Evolutionary conservation across 2,888 invertebrate species (phyloP).

Genomic region (Stratiomys singularior): DNA sequence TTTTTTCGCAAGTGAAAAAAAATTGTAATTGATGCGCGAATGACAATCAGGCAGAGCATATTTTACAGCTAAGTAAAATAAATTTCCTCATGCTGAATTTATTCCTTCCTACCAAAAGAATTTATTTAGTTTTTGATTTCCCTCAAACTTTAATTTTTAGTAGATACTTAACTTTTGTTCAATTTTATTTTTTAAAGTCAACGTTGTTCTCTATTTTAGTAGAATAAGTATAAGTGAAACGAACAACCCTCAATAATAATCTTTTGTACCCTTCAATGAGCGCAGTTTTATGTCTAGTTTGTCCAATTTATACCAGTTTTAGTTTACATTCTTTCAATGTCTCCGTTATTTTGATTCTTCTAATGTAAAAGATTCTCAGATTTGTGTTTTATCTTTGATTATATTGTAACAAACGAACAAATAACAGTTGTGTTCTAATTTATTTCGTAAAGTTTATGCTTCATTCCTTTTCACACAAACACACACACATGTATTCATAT

Average conservation of each 20-base stretch:
- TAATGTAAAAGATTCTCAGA: too few species aligned
- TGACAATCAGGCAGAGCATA: conserved; percentile 4
- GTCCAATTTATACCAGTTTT: neutral
- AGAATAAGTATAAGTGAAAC: too few species aligned
- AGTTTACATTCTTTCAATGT: neutral
- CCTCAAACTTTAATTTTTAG: neutral
- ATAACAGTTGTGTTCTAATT: neutral
- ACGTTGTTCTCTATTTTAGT: neutral
- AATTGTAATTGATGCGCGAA: neutral
- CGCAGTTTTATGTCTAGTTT: neutral
- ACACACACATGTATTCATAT: neutral
- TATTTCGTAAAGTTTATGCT: neutral
- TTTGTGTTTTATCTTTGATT: neutral
- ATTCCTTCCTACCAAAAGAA: too few species aligned
- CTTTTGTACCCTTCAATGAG: neutral
- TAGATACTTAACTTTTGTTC: neutral
- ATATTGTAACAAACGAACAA: neutral
- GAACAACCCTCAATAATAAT: too few species aligned
- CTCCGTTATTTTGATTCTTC: neutral
- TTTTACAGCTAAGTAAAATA: conserved; percentile 36
- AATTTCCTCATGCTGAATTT: conserved; percentile 6
- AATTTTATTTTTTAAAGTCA: neutral
- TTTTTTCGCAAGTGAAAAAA: neutral
- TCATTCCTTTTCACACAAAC: neutral
- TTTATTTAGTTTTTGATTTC: neutral